Percentiles rank a stretch among this genome's conserved stretches.
phyloP scores from a whole-genome alignment of 64 coral and sea anemone species.

The Stichodactyla mertensii region DNA sequence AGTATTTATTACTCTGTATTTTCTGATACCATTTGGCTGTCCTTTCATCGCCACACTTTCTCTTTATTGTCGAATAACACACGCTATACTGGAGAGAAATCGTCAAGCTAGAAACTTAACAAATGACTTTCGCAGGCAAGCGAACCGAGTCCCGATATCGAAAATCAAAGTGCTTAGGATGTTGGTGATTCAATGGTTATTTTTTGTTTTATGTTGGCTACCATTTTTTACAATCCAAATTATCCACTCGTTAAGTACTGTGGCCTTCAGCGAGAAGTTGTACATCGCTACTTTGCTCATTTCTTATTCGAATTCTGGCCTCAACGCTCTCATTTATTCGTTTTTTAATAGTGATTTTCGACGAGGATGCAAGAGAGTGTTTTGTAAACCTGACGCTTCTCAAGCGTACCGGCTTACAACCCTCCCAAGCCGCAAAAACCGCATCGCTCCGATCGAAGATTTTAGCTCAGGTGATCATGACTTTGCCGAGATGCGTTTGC shows the following conservation, averaged over 20 bases:
- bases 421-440: conserved; percentile 66
- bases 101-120: conserved; percentile 56
- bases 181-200: conserved; percentile 77
- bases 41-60: conserved; percentile 58
- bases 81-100: conserved; percentile 61
- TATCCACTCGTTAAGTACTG: conserved; percentile 17
- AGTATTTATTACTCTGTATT: conserved; percentile 67
- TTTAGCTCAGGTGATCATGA: conserved; percentile 79
- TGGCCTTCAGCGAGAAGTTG: conserved; percentile 4
- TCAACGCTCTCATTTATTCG: conserved; percentile 72
- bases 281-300: conserved; percentile 53
- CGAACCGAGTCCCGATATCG: conserved; percentile 56
- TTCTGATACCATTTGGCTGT: conserved; percentile 61
- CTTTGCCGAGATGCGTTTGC: conserved; percentile 64
- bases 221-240: conserved; percentile 62
- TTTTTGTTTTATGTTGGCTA: conserved; percentile 60
- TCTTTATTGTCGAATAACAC: conserved; percentile 59
- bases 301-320: conserved; percentile 55
- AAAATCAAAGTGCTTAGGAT: conserved; percentile 93
- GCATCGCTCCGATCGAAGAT: conserved; percentile 63
- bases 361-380: conserved; percentile 80
- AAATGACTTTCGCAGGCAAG: conserved; percentile 56
- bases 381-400: conserved; percentile 87
- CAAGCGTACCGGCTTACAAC: conserved; percentile 84
- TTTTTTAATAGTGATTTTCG: conserved; percentile 92